A percentile compares a stretch with the other conserved stretches of the same genome.
Evolutionary conservation across 2,888 invertebrate species (phyloP).

Genomic region (Cecidostiba fungosa): DNA sequence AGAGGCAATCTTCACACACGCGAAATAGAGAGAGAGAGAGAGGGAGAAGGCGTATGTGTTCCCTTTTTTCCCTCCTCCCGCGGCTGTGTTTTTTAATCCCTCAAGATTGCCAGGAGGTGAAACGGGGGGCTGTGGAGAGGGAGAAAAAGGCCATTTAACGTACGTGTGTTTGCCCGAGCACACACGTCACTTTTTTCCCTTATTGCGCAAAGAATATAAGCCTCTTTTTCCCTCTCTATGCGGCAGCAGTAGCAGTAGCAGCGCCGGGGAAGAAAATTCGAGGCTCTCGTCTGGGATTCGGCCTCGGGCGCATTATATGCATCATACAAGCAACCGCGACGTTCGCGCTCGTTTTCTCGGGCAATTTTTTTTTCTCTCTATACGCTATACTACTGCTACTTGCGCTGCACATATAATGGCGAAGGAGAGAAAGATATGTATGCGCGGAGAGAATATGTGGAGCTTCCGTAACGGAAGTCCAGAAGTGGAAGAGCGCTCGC

Average conservation of each 20-base stretch:
- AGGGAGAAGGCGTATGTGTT: conserved; percentile 64
- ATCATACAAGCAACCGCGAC: background rate
- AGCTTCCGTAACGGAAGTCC: background rate
- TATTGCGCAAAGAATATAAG: conserved; percentile 58
- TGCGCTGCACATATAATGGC: conserved; percentile 3
- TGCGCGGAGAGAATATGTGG: conserved; percentile 13
- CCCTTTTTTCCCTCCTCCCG: conserved; percentile 55
- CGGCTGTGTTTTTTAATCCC: conserved; percentile 75
- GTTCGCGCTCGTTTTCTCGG: conserved; percentile 8
- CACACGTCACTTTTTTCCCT: conserved; percentile 60
- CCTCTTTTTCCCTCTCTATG: conserved; percentile 20
- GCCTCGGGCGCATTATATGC: conserved; percentile 33
- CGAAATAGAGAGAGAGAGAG: background rate
- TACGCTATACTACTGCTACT: background rate
- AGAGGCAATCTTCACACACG: conserved; percentile 71
- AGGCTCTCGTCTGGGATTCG: conserved; percentile 10
- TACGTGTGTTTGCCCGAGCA: conserved; percentile 61
- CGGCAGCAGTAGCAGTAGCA: background rate
- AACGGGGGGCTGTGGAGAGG: conserved; percentile 43
- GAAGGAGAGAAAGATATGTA: background rate
- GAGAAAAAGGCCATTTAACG: conserved; percentile 62
- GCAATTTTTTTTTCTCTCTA: conserved; percentile 12
- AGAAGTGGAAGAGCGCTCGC: conserved; percentile 24
- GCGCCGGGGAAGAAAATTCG: conserved; percentile 50
- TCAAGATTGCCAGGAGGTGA: conserved; percentile 71